A percentile compares a stretch with the other conserved stretches of the same genome.
Conservation (phyloP, 2,113 vertebrate genomes). For the Corythaeola cristata region DNA sequence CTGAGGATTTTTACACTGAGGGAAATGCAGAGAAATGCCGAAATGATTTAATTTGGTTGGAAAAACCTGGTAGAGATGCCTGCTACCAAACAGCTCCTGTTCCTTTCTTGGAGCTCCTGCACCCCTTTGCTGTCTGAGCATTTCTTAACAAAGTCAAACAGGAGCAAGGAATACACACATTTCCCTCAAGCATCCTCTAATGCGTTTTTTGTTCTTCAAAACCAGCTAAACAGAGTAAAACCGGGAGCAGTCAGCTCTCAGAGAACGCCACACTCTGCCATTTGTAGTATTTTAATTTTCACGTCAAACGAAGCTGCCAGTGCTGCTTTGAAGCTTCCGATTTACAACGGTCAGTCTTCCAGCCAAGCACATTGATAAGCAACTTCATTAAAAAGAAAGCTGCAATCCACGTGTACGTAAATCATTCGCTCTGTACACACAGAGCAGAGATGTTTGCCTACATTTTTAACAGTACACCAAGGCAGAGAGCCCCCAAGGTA, state of each 20-base stretch:
- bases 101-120: neutral
- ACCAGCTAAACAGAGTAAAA: neutral
- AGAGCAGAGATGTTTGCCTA: neutral
- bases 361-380: neutral
- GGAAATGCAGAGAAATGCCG: neutral
- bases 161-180: neutral
- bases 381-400: slow-evolving; percentile 36
- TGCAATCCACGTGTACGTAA: neutral
- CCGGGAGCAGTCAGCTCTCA: neutral
- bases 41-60: neutral
- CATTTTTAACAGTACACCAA: neutral
- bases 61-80: neutral
- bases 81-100: neutral
- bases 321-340: neutral
- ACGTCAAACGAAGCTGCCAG: neutral
- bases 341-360: neutral
- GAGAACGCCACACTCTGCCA: neutral
- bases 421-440: neutral
- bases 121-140: neutral
- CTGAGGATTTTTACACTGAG: neutral
- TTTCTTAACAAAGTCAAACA: neutral
- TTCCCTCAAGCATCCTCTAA: neutral
- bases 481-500: neutral
- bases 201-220: fast-evolving
- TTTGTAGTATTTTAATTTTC: neutral